Evolutionary conservation across 2,113 vertebrate species (phyloP), one percentile per base, ranked within the genome.

Genomic region (Craseonycteris thonglongyai): DNA sequence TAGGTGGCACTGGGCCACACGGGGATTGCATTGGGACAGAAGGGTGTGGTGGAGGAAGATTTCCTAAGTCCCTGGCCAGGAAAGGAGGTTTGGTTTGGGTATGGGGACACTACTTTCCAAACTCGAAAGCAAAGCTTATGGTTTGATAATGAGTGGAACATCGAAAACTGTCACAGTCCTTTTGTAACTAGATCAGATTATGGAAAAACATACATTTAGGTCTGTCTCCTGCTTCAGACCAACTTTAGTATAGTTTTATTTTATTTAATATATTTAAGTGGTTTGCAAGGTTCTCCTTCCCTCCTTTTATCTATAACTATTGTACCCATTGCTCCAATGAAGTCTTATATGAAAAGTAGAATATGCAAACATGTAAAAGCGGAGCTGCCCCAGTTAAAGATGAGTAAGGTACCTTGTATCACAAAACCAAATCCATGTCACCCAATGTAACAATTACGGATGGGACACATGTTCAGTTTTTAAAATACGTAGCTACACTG

Each of bases 231-330:
- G 28, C 28, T 90, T 93, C 22, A 61, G n/a, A 90, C 5, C 11
- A 76, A 38, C 49, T 82, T 76, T 14, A 61, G 6, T 59, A 72
- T 96, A 35, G 4, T 90, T 92, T 93, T 30, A 80, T 68, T 96
- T 88, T 68, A 72, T 89, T 92, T 94, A 11, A 56, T 0, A 5
- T 40, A 38, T 22, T 26, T 90, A 0, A 71, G 61, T 84, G 42
- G 28, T 28, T 79, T 94, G 74, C 11, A n/a, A 79, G 24, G 19
- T 58, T 68, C 7, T 49, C 24, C 21, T n/a, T 90, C 28, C 19
- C 16, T 51, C 28, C n/a, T 93, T 66, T 74, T 38, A 28, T 72
- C 5, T 0, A 18, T 56, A 78, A 58, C 42, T 5, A 10, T 30
- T 9, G 45, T 85, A 66, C 21, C 2, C 19, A 42, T 35, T 51